A percentile compares a stretch with the other conserved stretches of the same genome.
These are phyloP conservation scores for Acridotheres tristis DNA, from an alignment of 2,797 vertebrate species.

Conservation along the genomic window DNA sequence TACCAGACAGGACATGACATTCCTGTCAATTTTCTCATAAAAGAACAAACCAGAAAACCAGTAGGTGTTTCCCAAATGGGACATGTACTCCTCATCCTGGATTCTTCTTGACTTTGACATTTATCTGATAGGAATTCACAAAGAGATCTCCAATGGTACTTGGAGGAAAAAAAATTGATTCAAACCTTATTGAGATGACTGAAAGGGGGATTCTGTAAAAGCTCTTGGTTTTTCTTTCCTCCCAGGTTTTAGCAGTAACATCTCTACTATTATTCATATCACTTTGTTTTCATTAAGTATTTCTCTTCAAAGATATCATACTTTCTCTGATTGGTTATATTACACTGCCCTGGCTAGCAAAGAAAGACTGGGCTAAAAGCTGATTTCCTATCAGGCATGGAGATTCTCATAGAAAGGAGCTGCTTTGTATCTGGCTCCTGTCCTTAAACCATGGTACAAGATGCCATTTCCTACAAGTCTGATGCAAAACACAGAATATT, in stretches of 20 bases:
- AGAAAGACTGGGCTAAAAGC: neutral
- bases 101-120: neutral
- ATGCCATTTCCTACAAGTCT: neutral
- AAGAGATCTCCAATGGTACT: neutral
- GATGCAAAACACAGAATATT: neutral
- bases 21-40: neutral
- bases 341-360: neutral
- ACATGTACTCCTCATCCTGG: neutral
- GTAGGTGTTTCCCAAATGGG: neutral
- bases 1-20: neutral
- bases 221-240: accelerated
- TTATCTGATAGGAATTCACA: neutral
- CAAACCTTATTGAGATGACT: neutral
- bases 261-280: neutral
- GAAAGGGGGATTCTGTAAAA: neutral
- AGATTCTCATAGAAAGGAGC: neutral
- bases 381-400: neutral
- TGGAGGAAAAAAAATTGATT: neutral
- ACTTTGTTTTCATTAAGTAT: neutral
- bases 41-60: neutral
- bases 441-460: neutral
- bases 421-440: neutral
- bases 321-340: neutral
- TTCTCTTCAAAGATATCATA: neutral
- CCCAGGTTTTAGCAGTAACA: neutral